Percentiles rank a stretch among this genome's conserved stretches.
phyloP scores from a whole-genome alignment of 1,140 invertebrate genomes.

The Geopemphigus sp. region DNA sequence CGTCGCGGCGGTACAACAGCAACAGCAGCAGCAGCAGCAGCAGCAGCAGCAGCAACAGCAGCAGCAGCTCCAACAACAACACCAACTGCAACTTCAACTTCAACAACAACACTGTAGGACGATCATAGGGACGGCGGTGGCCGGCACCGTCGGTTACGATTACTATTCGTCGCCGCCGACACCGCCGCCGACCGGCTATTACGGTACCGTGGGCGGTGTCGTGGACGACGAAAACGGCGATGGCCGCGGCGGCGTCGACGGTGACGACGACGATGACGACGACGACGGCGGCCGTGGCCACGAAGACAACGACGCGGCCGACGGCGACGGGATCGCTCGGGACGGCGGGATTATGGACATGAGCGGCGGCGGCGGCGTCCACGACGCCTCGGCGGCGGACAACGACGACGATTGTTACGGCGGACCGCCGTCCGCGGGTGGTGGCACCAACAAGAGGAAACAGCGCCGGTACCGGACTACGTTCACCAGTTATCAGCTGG shows the following conservation, averaged over 20 bases:
- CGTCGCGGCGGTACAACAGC: background rate
- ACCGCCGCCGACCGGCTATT: background rate
- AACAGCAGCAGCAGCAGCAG: background rate
- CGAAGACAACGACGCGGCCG: background rate
- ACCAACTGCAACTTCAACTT: background rate
- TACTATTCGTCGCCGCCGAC: constrained; percentile 21
- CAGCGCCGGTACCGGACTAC: constrained; percentile 89
- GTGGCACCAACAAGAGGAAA: constrained; percentile 80
- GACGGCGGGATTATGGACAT: constrained; percentile 17
- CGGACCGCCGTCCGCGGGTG: constrained; percentile 59
- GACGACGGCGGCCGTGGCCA: background rate
- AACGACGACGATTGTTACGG: constrained; percentile 67
- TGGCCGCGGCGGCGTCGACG: no score
- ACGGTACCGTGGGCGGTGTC: background rate
- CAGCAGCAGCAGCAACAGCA: background rate
- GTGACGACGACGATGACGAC: background rate
- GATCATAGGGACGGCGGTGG: background rate
- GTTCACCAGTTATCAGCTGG: constrained; percentile 92
- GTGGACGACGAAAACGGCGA: constrained; percentile 1
- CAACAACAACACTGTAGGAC: constrained; percentile 10
- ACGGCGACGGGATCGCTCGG: background rate
- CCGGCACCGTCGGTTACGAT: background rate
- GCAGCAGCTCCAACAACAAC: background rate
- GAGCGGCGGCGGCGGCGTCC: constrained; percentile 41
- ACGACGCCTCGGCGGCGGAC: constrained; percentile 40